Base-by-base conservation (phyloP, 2,888 invertebrate genomes). In the Oscheius myriophilus region DNA sequence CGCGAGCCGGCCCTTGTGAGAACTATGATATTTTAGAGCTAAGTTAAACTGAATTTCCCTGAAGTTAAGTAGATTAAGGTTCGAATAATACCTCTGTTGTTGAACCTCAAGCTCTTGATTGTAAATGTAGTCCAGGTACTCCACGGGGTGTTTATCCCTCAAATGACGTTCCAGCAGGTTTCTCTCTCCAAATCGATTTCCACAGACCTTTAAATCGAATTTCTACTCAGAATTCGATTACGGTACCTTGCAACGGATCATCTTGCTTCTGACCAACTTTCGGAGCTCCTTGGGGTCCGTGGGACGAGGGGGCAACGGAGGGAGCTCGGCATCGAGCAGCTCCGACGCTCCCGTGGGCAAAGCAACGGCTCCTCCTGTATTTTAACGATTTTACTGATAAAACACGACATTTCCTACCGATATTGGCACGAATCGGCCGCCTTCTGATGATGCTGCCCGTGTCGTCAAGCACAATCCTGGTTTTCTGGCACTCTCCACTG, bases 111-210 rank as follows among this genome's bases (percentile, higher is more conserved):
- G 73, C 59, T 82, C 84, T 69, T 86, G 85, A 45, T 84, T 75
- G n/a, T 78, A 82, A 51, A 86, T 67, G 70, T 83, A 87, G 9
- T 70, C 76, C 1, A 78, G 68, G 67, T 85, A 83, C n/a, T 82
- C 83, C 11, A 78, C 76, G 42, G 81, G 83, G 67, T 86, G 86
- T 11, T 71, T 67, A 52, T 84, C 84, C 1, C 84, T 69, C 52
- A 86, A 73, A 76, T 86, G 86, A 23, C 82, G 58, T 67, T 86
- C 86, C 46, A 83, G 73, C 6, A 87, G 58, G 64, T 83, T 76
- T 54, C 80, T 74, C 51, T 87, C 86, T n/a, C 83, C 76, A 65
- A 84, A 86, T 2, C 86, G 82, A 78, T 83, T 86, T 42, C 80
- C 81, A 67, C 86, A 86, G 16, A 79, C 73, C 71, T 86, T 77